Base-by-base conservation (phyloP, 2,888 invertebrate species). In the Eilema caniola region DNA sequence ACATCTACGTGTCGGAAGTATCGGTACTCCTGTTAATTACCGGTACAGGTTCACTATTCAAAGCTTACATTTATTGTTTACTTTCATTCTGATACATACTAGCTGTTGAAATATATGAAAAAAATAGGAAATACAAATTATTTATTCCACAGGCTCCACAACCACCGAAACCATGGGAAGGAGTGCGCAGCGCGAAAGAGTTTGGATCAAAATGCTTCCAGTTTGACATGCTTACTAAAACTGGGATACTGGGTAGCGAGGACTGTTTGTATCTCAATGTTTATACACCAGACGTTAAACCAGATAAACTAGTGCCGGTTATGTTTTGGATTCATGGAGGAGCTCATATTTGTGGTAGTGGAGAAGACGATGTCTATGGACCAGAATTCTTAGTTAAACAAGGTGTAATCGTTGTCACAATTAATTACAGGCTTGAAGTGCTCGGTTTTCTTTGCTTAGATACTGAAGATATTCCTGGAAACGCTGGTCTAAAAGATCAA, bases 401-500 rank as follows among this genome's bases (percentile, higher is more conserved):
- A 62, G 83, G 75, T 12, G 85, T 88, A 0, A 66, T 88, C 1
- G 47, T 88, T 0, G 85, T 88, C 20, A 81, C 79, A 1, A 66
- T 79, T 11, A 81, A 88, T 66, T 88, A 87, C 67, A 81, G 88
- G 65, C 77, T 88, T 20, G 88, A 86, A 75, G 72, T 83, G 1
- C 76, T 88, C 1, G 88, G 88, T 16, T 88, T 88, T 66, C 77
- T 88, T 23, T 82, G 85, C 64, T 71, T 88, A 8, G 71, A 86
- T n/a, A 85, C 82, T 8, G 73, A 83, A 73, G 87, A 88, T 16
- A 77, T 86, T 3, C 86, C 88, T 7, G 88, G 88, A 7, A 88
- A 88, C 57, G 86, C 87, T 31, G 88, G 85, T 31, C 81, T 88
- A 83, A 88, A 88, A 66, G 88, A 88, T 62, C 88, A 88, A 79